Evolutionary conservation across 2,888 invertebrate genomes (phyloP).

Genomic region (Drosophila pegasa): DNA sequence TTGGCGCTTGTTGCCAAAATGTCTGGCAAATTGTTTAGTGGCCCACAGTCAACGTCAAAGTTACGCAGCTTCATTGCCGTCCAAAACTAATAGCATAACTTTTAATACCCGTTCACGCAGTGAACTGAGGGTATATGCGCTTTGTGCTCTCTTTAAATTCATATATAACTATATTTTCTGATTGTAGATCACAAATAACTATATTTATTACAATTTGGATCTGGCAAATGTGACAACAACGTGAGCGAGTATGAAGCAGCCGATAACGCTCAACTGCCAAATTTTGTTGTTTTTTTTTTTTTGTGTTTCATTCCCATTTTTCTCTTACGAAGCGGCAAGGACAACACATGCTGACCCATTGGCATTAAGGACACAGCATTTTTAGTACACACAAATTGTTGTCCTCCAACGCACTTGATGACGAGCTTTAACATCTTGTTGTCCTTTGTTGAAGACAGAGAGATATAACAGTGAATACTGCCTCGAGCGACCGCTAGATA

Average conservation of each 20-base stretch:
- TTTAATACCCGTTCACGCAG: constrained; percentile 22
- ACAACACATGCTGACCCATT: constrained; percentile 47
- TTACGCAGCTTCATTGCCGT: constrained; percentile 58
- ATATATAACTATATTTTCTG: too few relatives aligned
- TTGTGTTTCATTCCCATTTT: neutral
- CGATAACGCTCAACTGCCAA: neutral
- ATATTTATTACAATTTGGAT: too few relatives aligned
- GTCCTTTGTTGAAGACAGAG: constrained; percentile 41
- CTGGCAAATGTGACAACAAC: too few relatives aligned
- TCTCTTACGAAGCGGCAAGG: constrained; percentile 1
- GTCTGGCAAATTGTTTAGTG: constrained; percentile 69
- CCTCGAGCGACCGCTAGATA: neutral
- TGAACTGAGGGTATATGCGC: neutral
- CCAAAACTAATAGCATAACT: constrained; percentile 70
- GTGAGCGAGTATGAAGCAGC: neutral
- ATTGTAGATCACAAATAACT: too few relatives aligned
- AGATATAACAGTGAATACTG: neutral
- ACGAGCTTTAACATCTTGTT: constrained; percentile 36
- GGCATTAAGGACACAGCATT: constrained; percentile 41
- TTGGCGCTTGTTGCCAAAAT: constrained; percentile 61
- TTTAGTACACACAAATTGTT: constrained; percentile 4
- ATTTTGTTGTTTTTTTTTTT: neutral
- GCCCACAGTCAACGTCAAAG: constrained; percentile 50
- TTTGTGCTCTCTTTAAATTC: neutral
- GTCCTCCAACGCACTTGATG: constrained; percentile 8